Evolutionary conservation across 2,888 invertebrate genomes (phyloP), one percentile per base, ranked within the genome.

Genomic region (Drosophila nr. perissopoda): DNA sequence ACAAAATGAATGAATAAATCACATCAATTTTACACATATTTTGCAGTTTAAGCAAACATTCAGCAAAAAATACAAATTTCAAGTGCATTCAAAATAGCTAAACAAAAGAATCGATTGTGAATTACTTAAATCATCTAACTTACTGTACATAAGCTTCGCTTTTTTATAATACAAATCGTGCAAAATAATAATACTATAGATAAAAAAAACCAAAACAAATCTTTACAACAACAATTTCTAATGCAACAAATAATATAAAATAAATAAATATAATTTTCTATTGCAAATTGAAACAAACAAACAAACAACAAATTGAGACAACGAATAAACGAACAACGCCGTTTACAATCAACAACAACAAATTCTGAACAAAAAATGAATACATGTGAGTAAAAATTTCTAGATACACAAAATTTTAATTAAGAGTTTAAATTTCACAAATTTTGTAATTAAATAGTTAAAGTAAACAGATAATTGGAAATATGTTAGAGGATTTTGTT

Each of bases 301-400:
- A 60, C 49, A 60, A 65, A 74, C 57, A 70, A 60, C 49, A 72
- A 76, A 81, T 73, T 69, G 53, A 83, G 88, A 91, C 91, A 91
- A 91, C 91, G 91, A 91, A 91, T 88, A 65, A 88, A 74, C 51
- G 82, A 79, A 90, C 91, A 91, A 91, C 92, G 91, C 92, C 81
- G 82, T 87, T 83, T 83, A 82, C 70, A 88, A 70, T 60, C 63
- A 72, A 73, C 66, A 63, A 48, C 40, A 42, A 49, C 31, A 57
- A 48, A 27, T 27, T 66, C 49, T 34, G 38, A 67, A 61, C 58
- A 63, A 60, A 82, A 40, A 2, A 89, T 67, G 68, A 79, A 81
- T 74, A 82, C 74, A 74, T 80, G 91, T 91, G 83, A 91, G 89
- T 81, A 27, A 0, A 38, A 1, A n/a, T 27, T 0, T 8, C 0